These are phyloP conservation scores for Periophthalmodon schlosseri DNA, from an alignment of 2,113 vertebrate species.

Conservation along the genomic window DNA sequence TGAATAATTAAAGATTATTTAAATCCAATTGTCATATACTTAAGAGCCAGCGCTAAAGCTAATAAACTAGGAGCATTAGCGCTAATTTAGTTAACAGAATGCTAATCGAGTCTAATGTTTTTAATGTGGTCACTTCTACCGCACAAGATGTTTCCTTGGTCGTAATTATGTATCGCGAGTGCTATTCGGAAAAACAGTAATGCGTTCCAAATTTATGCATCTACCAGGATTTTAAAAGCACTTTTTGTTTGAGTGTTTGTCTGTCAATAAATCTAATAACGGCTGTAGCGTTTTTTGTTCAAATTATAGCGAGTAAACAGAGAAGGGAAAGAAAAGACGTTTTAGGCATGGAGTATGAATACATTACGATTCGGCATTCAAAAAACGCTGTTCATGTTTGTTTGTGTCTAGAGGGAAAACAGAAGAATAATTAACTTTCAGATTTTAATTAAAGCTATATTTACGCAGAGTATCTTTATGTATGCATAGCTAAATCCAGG, in stretches of 20 bases:
- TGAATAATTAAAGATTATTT: slow-evolving; percentile 62
- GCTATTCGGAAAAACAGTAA: background rate
- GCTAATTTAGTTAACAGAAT: slow-evolving; percentile 23
- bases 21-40: slow-evolving; percentile 53
- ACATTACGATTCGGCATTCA: slow-evolving; percentile 13
- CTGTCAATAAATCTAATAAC: slow-evolving; percentile 11
- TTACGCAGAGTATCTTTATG: slow-evolving; percentile 35
- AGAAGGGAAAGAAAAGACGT: slow-evolving; percentile 11
- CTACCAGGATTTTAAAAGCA: background rate
- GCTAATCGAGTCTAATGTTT: slow-evolving; percentile 11
- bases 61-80: slow-evolving; percentile 45
- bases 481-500: slow-evolving; percentile 41
- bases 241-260: slow-evolving; percentile 3
- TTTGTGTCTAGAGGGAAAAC: slow-evolving; percentile 28
- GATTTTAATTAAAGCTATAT: slow-evolving; percentile 53
- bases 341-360: slow-evolving; percentile 22
- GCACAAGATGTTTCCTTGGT: background rate
- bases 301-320: slow-evolving; percentile 11
- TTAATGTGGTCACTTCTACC: background rate
- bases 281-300: background rate
- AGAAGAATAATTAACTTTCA: slow-evolving; percentile 28
- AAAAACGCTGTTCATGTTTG: slow-evolving; percentile 29
- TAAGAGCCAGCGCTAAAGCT: slow-evolving; percentile 35
- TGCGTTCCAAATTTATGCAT: background rate
- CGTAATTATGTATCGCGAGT: background rate